Conservation (phyloP, 2,113 vertebrate genomes). For the Dasyprocta punctata region DNA sequence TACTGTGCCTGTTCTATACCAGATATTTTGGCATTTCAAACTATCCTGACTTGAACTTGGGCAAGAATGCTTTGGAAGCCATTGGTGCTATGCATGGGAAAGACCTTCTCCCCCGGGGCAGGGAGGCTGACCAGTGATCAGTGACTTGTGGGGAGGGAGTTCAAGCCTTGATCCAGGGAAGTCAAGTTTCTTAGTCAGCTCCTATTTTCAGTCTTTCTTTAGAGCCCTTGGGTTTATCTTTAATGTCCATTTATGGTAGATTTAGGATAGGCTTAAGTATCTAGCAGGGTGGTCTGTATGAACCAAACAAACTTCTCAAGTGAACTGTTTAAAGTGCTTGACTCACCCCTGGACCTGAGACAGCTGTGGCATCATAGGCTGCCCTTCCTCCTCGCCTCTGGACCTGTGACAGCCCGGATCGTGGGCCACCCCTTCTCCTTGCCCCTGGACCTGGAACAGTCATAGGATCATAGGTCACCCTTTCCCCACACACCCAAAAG, state of each 20-base stretch:
- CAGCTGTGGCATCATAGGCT: too few relatives aligned
- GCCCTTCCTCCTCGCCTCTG: too few relatives aligned
- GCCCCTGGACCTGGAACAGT: too few relatives aligned
- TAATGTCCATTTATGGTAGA: not conserved
- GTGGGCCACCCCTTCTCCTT: too few relatives aligned
- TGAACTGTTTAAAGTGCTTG: too few relatives aligned
- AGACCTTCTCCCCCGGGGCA: accelerated
- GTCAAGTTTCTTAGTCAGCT: not conserved
- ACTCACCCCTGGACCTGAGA: too few relatives aligned
- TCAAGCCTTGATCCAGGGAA: not conserved
- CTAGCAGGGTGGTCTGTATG: not conserved
- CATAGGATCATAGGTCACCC: too few relatives aligned
- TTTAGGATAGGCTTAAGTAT: not conserved
- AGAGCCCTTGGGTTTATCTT: not conserved
- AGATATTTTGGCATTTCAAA: not conserved
- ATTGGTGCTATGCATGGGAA: accelerated
- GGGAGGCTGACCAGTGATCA: not conserved
- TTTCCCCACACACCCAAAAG: too few relatives aligned
- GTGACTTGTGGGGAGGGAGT: not conserved
- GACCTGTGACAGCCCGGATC: too few relatives aligned
- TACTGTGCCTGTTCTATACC: not conserved
- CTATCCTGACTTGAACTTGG: not conserved
- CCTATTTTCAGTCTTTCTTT: not conserved
- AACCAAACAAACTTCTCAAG: not conserved
- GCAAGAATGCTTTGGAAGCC: not conserved